Base-by-base conservation (phyloP, 2,888 invertebrate species). In the Cosmia trapezina region DNA sequence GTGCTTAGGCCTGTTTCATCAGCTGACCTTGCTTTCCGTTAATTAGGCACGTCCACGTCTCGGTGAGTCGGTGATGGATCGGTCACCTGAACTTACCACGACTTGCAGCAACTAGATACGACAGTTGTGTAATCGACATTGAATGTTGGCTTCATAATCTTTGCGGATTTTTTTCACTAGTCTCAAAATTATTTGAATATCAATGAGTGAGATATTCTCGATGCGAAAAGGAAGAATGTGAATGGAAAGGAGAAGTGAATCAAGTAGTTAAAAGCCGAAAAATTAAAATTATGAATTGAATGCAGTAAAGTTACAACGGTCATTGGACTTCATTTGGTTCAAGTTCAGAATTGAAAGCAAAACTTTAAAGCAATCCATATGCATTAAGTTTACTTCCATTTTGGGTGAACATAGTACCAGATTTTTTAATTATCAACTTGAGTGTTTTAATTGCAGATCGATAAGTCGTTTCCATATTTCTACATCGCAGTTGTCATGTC, bases 11-110 rank as follows among this genome's bases (percentile, higher is more conserved):
- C 85, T 87, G 92, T 94, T 95, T 92, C 94, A 88, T 93, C 93
- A 94, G 70, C 61, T 92, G 93, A 94, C 95, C 95, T 96, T 95
- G 95, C 94, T 93, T 92, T 92, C 92, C 89, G 92, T 93, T 95
- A 96, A 96, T 95, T 95, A 95, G 91, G 89, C 93, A 92, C 93
- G 90, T 94, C 93, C 93, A 92, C 91, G 89, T 94, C 57, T 73
- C 94, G 90, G 89, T 92, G 93, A 88, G 91, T 90, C 89, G 84
- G 90, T 95, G 95, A 96, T 96, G 95, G 95, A 96, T 95, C 93
- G 95, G 93, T 93, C 94, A 95, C 95, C 93, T 94, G 94, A 91
- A 91, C 72, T 71, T 76, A 82, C 88, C 83, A 67, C 68, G 87
- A 88, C 84, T 70, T 82, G 77, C 73, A 78, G 56, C 69, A 57